Percentiles rank a stretch among this genome's conserved stretches.
Conservation (phyloP, 2,888 invertebrate species). For the Rhopalosiphum nymphaeae region DNA sequence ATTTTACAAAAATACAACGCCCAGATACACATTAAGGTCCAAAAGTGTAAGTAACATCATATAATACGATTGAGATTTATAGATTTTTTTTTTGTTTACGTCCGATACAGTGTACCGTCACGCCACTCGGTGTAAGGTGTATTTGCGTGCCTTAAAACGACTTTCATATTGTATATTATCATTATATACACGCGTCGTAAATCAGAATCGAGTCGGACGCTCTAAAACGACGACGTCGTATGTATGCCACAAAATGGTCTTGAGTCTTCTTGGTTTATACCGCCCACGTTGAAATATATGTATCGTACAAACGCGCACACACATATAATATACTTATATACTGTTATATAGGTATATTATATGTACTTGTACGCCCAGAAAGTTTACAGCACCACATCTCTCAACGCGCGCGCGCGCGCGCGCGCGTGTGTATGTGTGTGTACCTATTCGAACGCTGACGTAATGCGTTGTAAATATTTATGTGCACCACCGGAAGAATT, state of each 20-base stretch:
- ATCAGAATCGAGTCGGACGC: not conserved
- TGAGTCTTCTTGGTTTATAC: not conserved
- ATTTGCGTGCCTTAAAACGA: not conserved
- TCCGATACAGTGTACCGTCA: not conserved
- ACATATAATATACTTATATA: not conserved
- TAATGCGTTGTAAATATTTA: constrained; percentile 13
- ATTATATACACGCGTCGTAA: not conserved
- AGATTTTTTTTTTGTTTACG: not conserved
- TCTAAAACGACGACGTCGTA: not conserved
- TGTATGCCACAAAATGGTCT: not conserved
- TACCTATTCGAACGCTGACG: not conserved
- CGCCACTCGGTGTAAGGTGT: not conserved
- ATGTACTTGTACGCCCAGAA: not conserved
- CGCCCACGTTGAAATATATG: not conserved
- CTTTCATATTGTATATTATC: not conserved
- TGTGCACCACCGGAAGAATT: not conserved
- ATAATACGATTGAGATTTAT: not conserved
- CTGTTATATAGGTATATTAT: not conserved
- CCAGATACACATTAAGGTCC: not conserved
- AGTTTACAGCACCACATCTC: not conserved
- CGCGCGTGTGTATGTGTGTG: no score
- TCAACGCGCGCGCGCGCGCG: no score
- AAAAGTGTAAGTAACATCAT: not conserved
- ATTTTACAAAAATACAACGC: not conserved
- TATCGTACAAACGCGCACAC: no score